Conservation (phyloP, 2,113 vertebrate species). For the Pteropus alecto region DNA sequence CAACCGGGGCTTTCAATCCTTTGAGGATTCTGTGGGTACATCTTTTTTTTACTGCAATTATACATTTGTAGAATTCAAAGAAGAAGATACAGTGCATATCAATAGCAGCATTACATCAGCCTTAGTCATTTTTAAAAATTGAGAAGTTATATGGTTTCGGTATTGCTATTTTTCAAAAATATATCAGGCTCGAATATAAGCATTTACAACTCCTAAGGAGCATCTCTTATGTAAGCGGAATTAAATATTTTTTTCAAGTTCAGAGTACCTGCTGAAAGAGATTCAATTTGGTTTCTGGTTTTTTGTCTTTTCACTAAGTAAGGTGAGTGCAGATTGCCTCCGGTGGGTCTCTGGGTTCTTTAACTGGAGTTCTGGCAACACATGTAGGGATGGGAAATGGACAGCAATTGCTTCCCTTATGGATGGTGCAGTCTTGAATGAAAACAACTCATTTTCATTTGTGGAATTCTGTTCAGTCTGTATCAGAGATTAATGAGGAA, state of each 20-base stretch:
- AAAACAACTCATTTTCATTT: neutral
- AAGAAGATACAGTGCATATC: neutral
- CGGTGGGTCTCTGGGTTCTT: neutral
- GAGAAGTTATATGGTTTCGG: neutral
- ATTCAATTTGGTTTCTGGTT: neutral
- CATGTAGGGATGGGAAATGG: neutral
- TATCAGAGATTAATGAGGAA: neutral
- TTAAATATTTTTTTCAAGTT: neutral
- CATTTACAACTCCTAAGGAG: too few relatives aligned
- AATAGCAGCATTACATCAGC: neutral
- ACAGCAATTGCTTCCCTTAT: neutral
- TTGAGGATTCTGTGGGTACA: neutral
- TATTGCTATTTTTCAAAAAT: neutral
- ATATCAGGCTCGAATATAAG: neutral
- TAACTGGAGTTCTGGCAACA: neutral
- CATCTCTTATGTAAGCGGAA: neutral
- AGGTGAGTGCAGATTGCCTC: neutral
- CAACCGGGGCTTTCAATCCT: neutral
- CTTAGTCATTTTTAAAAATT: neutral
- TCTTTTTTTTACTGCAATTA: neutral
- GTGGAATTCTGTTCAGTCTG: neutral
- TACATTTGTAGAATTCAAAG: conserved; percentile 16
- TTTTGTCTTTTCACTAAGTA: neutral
- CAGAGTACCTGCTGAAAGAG: neutral
- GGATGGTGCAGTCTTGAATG: neutral